Evolutionary conservation across 2,888 invertebrate genomes (phyloP), one percentile per base, ranked within the genome.

Genomic region (Epinotia demarniana): DNA sequence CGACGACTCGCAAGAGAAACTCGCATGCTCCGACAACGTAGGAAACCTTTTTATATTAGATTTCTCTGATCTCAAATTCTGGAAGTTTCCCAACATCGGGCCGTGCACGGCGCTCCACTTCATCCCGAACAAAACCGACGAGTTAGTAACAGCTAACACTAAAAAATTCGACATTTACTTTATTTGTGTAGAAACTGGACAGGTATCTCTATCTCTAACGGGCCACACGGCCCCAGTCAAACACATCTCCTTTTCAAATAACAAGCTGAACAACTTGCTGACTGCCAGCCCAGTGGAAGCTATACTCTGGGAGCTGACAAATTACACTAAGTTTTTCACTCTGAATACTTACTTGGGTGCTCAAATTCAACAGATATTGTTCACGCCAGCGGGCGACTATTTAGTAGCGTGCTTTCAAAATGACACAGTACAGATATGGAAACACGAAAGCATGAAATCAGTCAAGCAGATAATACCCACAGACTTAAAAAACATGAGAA

Each of bases 381-480:
- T 95, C 83, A 91, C 96, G 78, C 96, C 96, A 0, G 91, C 94
- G 1, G 95, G 95, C 11, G 95, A 95, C 79, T 94, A 95, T 79
- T 94, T 97, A 68, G 93, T 96, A 6, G 96, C 96, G 0, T 96
- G 96, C 81, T 97, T 97, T 85, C 95, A 96, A 83, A 96, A 97
- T 85, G 96, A 97, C 85, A 91, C 95, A 0, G 93, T 97, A 19
- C 96, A 97, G 84, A 93, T 96, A 80, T 97, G 97, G 97, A 95
- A 95, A 76, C 95, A 95, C 79, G 92, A 95, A 75, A 95, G 94
- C 19, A 95, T 97, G 87, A 95, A 96, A 80, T 94, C 95, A 0
- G 90, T 96, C 2, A 95, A 95, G 77, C 95, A 96, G 84, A 94
- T 96, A 33, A 92, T 95, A 79, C 92, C 95, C 3, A 93, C 90